Conservation (phyloP, 2,888 invertebrate species). For the Branchellion lobata region DNA sequence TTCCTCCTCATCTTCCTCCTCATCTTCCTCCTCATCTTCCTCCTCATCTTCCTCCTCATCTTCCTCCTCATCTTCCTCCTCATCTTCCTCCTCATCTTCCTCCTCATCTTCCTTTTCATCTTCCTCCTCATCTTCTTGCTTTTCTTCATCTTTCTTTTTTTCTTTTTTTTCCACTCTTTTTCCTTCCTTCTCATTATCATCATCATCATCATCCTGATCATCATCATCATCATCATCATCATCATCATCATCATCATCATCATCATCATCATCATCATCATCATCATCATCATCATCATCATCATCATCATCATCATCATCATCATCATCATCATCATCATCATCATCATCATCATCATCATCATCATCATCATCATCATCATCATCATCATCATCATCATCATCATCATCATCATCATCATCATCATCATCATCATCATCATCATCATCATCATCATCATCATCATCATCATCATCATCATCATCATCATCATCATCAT, state of each 20-base stretch:
- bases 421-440: constrained; percentile 39
- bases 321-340: constrained; percentile 40
- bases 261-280: constrained; percentile 26
- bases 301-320: constrained; percentile 38
- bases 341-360: constrained; percentile 38
- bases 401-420: constrained; percentile 26
- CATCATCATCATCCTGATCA: too few species aligned
- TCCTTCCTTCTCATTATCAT: too few species aligned
- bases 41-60: too few species aligned
- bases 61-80: too few species aligned
- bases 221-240: too few species aligned
- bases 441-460: constrained; percentile 35
- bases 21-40: too few species aligned
- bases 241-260: constrained; percentile 27
- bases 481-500: constrained; percentile 10
- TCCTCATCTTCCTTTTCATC: not conserved
- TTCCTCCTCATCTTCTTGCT: too few species aligned
- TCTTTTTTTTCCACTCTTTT: too few species aligned
- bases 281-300: constrained; percentile 39
- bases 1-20: too few species aligned
- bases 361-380: constrained; percentile 40
- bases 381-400: constrained; percentile 32
- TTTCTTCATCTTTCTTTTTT: too few species aligned
- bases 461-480: constrained; percentile 28
- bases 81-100: too few species aligned